Evolutionary conservation across 2,113 vertebrate genomes (phyloP), one percentile per base, ranked within the genome.

Genomic region (Genyomyrus donnyi): DNA sequence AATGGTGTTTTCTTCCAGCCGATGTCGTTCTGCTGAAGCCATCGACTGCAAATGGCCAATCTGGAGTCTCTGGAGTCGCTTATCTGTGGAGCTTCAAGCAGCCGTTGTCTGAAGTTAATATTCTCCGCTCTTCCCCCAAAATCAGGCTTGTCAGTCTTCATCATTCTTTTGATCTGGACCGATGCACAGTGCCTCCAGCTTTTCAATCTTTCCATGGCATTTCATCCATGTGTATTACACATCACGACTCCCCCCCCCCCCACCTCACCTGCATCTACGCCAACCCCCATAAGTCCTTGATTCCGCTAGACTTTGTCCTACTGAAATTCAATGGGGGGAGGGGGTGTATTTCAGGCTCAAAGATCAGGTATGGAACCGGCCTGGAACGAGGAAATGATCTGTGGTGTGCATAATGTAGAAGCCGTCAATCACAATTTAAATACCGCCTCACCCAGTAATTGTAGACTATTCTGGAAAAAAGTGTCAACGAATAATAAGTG

Each of bases 341-440:
- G 19, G 70, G 74, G 70, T 19, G 39, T 35, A 84, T 15, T 46
- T 84, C 89, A 45, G 77, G 11, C 74, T 39, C 7, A 31, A 48
- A 85, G 83, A 85, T 85, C 88, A 52, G 27, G 46, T 62, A 39
- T 21, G 10, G 74, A 17, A 56, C 70, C 21, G 3, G 62, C 11
- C 27, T 3, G 9, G 83, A 50, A 52, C n/a, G 10, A 52, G 15
- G 8, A 42, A 53, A 46, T 42, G 42, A 15, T 53, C 88, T 39
- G 7, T 17, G 2, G n/a, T 70, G 91, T 93, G 89, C 90, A 93
- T 92, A 91, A 92, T 92, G 90, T 91, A 93, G 90, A 89, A 91
- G 89, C 90, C 91, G 91, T 90, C 92, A 91, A 91, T 93, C 92
- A 92, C 91, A 93, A 90, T 93, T 91, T 93, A 92, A 92, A 89